Evolutionary conservation across 1,140 invertebrate species (phyloP).

Genomic region (Lamellibrachia luymesi): DNA sequence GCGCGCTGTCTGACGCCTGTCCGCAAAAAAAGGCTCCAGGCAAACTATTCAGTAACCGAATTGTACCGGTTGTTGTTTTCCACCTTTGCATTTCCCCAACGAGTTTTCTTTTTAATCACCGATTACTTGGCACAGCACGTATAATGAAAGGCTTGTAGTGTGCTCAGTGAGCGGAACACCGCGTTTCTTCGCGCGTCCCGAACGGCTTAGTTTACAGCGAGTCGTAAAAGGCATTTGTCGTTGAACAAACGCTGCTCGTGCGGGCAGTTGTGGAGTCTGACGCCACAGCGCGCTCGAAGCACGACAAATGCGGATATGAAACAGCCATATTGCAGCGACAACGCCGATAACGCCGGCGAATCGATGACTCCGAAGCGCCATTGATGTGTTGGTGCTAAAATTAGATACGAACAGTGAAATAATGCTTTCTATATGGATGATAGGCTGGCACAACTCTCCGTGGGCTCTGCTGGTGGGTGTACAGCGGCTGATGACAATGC

Average conservation of each 20-base stretch:
- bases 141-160: not conserved
- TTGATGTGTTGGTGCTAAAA: not conserved
- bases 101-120: not conserved
- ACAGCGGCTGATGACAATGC: not conserved
- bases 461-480: not conserved
- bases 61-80: not conserved
- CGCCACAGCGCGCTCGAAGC: not conserved
- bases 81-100: too few species aligned
- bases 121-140: not conserved
- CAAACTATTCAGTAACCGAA: not conserved
- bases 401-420: not conserved
- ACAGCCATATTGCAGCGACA: not conserved
- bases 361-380: not conserved
- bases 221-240: not conserved
- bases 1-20: not conserved
- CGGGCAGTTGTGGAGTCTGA: not conserved
- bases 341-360: not conserved
- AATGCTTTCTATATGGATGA: not conserved
- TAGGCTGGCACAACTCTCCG: not conserved
- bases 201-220: not conserved
- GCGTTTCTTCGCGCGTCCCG: not conserved
- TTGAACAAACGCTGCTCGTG: not conserved
- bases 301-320: slow-evolving; percentile 1
- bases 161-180: not conserved
- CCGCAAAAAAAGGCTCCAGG: not conserved